phyloP scores from a whole-genome alignment of 2,113 vertebrate species.

The Burhinus bistriatus region DNA sequence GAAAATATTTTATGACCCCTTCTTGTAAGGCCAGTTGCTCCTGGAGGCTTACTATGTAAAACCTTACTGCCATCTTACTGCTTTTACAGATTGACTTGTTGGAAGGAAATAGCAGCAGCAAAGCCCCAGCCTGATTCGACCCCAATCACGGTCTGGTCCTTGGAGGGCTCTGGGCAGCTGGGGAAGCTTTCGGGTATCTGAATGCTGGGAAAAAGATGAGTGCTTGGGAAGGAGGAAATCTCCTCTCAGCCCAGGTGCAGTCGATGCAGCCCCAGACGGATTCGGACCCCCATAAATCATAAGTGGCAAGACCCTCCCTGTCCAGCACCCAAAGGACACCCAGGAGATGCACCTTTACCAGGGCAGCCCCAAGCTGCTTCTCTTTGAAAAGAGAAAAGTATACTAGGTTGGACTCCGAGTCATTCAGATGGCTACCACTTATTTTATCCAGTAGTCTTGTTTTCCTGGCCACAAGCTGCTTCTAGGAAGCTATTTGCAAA shows the following conservation, averaged over 20 bases:
- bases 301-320: not conserved
- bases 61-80: not conserved
- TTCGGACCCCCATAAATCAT: not conserved
- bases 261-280: not conserved
- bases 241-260: fast-evolving
- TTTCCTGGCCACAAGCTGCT: not conserved
- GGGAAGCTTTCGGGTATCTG: not conserved
- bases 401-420: fast-evolving
- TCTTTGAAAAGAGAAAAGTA: not conserved
- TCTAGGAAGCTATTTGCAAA: not conserved
- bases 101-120: not conserved
- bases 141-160: fast-evolving
- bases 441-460: not conserved
- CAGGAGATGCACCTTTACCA: not conserved
- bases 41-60: not conserved
- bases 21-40: not conserved
- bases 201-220: not conserved
- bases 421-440: not conserved
- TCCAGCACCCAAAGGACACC: not conserved
- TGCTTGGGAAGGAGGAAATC: not conserved
- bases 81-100: not conserved
- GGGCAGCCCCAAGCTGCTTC: not conserved
- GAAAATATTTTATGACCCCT: not conserved
- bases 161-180: not conserved
- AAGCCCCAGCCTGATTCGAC: not conserved